Conservation (phyloP, 53 echinoderm and acorn worm genomes). For the Holothuria scabra region DNA sequence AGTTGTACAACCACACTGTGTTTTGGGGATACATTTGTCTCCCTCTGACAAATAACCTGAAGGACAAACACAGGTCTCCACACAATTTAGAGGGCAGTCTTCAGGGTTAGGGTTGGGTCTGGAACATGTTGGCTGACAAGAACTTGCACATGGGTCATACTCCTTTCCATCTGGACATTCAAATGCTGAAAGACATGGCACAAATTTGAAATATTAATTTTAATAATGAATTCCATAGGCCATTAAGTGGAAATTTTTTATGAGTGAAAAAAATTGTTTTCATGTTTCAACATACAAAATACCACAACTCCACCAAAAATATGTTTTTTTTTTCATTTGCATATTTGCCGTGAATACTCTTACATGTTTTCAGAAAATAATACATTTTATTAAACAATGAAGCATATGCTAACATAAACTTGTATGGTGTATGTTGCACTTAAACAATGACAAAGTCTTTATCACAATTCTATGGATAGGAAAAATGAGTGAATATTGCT, state of each 20-base stretch:
- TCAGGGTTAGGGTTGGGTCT: slow-evolving; percentile 28
- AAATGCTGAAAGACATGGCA: slow-evolving; percentile 51
- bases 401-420: no score
- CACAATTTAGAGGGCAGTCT: slow-evolving; percentile 54
- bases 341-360: no score
- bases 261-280: not conserved
- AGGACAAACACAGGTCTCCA: slow-evolving; percentile 69
- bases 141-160: slow-evolving; percentile 72
- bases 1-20: slow-evolving; percentile 66
- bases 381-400: no score
- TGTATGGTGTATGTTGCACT: no score
- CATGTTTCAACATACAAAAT: no score
- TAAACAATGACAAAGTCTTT: no score
- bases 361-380: no score
- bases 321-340: no score
- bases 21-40: slow-evolving; percentile 52
- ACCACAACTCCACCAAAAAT: no score
- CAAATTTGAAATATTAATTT: not conserved
- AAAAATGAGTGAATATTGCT: no score
- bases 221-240: no score
- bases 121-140: slow-evolving; percentile 78
- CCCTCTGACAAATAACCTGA: slow-evolving; percentile 62
- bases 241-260: not conserved
- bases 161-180: slow-evolving; percentile 66
- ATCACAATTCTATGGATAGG: no score